Evolutionary conservation across 1,140 invertebrate genomes (phyloP).

Genomic region (Bombus confusus): DNA sequence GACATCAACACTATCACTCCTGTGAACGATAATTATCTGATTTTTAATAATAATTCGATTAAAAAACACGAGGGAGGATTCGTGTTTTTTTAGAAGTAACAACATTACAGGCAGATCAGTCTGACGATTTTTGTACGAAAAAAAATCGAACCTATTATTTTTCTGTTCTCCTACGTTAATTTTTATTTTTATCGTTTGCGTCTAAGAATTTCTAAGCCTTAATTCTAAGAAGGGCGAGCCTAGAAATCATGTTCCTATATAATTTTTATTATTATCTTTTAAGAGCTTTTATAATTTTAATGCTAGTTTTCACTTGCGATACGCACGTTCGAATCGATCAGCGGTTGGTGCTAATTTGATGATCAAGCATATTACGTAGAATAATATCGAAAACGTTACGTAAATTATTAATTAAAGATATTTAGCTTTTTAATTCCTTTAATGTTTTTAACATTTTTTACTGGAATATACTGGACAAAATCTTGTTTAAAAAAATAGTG

Average conservation of each 20-base stretch:
- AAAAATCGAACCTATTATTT: neutral
- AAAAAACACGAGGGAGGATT: neutral
- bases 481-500: neutral
- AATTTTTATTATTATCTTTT: conserved; percentile 11
- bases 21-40: conserved; percentile 38
- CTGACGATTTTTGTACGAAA: neutral
- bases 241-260: conserved; percentile 17
- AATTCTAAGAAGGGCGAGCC: neutral
- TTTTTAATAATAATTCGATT: neutral
- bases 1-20: conserved; percentile 43
- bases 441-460: neutral
- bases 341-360: neutral
- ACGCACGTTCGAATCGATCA: neutral
- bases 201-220: neutral
- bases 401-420: neutral
- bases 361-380: too few relatives aligned
- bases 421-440: neutral
- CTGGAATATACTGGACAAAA: neutral
- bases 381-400: neutral
- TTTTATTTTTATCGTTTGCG: neutral
- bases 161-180: neutral
- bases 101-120: neutral
- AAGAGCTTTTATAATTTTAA: conserved; percentile 5
- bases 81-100: too few relatives aligned
- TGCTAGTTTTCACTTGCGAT: neutral